These are phyloP conservation scores for Tapirus terrestris DNA, from an alignment of 2,113 vertebrate species.

Conservation along the genomic window DNA sequence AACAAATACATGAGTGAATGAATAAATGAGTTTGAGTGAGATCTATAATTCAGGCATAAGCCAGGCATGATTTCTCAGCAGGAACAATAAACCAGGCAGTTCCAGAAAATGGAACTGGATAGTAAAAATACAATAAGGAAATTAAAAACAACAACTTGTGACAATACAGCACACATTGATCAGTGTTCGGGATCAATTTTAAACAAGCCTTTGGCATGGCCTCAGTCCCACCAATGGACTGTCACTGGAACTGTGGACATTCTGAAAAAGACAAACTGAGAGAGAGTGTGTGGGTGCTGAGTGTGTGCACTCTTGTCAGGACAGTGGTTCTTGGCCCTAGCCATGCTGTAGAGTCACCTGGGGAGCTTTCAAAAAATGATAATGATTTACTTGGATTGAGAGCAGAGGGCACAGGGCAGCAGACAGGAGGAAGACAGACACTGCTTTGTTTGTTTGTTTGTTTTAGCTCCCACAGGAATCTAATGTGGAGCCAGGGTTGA, in stretches of 20 bases:
- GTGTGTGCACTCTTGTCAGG: background rate
- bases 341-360: background rate
- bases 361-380: background rate
- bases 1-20: background rate
- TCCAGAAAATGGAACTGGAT: constrained; percentile 52
- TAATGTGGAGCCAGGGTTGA: background rate
- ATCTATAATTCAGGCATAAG: constrained; percentile 25
- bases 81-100: constrained; percentile 1
- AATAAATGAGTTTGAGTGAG: constrained; percentile 8
- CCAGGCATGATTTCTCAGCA: background rate
- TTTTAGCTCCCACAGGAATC: background rate
- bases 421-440: background rate
- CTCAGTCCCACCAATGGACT: background rate
- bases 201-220: background rate
- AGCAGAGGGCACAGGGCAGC: background rate
- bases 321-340: background rate
- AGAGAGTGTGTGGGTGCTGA: background rate
- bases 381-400: background rate
- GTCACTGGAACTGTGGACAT: background rate
- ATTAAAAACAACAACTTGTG: constrained; percentile 59
- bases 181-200: constrained; percentile 12
- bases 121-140: constrained; percentile 60
- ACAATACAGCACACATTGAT: constrained; percentile 46
- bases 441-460: background rate
- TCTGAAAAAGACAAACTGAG: background rate